These are phyloP conservation scores for Nettapus auritus DNA, from an alignment of 2,113 vertebrate genomes.

Conservation along the genomic window DNA sequence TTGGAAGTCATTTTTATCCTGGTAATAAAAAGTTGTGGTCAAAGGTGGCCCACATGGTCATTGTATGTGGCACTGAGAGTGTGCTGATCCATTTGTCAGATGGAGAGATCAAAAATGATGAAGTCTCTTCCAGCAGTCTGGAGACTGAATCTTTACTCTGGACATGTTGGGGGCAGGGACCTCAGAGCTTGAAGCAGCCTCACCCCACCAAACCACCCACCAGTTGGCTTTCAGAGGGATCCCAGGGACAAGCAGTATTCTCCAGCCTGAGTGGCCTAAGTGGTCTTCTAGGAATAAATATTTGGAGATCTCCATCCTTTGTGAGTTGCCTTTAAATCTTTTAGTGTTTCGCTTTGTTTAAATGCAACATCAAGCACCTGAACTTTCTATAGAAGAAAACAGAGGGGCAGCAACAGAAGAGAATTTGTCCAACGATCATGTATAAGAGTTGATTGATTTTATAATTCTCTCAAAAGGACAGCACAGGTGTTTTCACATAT, in stretches of 20 bases:
- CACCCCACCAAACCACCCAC: not conserved
- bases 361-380: not conserved
- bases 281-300: not conserved
- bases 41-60: not conserved
- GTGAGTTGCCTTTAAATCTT: not conserved
- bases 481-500: not conserved
- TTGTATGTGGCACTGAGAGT: fast-evolving
- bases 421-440: not conserved
- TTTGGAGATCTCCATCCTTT: not conserved
- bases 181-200: not conserved
- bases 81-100: too few species aligned
- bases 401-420: not conserved
- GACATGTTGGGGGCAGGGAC: not conserved
- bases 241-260: not conserved
- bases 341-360: not conserved
- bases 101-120: fast-evolving
- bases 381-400: not conserved
- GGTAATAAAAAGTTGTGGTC: not conserved
- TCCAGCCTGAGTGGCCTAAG: not conserved
- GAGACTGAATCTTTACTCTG: not conserved
- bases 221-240: not conserved
- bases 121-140: not conserved
- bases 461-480: not conserved
- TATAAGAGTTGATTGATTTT: not conserved
- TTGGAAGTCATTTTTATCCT: not conserved